Percentiles rank a stretch among this genome's conserved stretches.
phyloP scores from a whole-genome alignment of 2,888 invertebrate genomes.

The Chymomyza caudatula region DNA sequence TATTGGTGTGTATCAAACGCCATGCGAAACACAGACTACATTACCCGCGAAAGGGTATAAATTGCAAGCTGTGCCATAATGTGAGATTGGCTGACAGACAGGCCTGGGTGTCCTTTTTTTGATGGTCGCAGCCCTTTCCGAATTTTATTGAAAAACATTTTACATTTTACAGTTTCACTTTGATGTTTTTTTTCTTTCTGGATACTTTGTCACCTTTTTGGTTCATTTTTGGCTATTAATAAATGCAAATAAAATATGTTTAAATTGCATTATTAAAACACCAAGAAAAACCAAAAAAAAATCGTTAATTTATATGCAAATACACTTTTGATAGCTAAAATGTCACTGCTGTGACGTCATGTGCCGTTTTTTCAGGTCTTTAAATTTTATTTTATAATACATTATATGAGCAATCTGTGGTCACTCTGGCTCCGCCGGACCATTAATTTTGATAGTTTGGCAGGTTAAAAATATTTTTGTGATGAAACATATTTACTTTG shows the following conservation, averaged over 20 bases:
- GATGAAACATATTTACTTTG: slow-evolving; percentile 18
- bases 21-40: slow-evolving; percentile 9
- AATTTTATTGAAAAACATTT: slow-evolving; percentile 55
- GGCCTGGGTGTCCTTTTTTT: not conserved
- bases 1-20: slow-evolving; percentile 34
- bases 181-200: slow-evolving; percentile 51
- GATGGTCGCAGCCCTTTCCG: slow-evolving; percentile 20
- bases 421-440: slow-evolving; percentile 31
- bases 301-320: slow-evolving; percentile 70
- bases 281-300: not conserved
- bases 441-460: slow-evolving; percentile 69
- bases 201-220: slow-evolving; percentile 22
- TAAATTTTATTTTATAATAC: slow-evolving; percentile 62
- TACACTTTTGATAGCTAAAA: slow-evolving; percentile 71
- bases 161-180: slow-evolving; percentile 33
- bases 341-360: slow-evolving; percentile 38
- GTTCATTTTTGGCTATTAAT: slow-evolving; percentile 45
- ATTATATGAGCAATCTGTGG: slow-evolving; percentile 17
- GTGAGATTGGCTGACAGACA: not conserved
- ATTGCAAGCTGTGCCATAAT: not conserved
- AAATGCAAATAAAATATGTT: slow-evolving; percentile 72
- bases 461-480: slow-evolving; percentile 55
- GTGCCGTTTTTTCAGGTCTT: slow-evolving; percentile 47
- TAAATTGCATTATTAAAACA: slow-evolving; percentile 66
- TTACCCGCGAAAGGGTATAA: not conserved